Conservation (phyloP, 2,888 invertebrate genomes). For the Idaea straminata region DNA sequence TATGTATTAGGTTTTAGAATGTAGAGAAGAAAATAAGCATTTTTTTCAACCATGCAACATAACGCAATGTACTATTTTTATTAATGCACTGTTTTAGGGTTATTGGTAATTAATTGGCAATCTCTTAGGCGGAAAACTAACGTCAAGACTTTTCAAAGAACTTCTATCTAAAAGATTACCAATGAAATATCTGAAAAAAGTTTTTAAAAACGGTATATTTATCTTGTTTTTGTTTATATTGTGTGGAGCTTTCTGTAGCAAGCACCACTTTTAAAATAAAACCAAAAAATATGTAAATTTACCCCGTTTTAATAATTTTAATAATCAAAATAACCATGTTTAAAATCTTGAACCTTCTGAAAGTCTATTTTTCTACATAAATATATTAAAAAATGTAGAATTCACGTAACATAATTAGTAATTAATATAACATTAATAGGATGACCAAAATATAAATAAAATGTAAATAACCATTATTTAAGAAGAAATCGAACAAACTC, state of each 20-base stretch:
- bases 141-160: too few relatives aligned
- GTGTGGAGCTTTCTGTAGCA: too few relatives aligned
- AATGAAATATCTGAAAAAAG: neutral
- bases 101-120: neutral
- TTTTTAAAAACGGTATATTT: too few relatives aligned
- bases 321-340: too few relatives aligned
- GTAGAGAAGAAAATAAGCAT: neutral
- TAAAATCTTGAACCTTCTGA: neutral
- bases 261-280: too few relatives aligned
- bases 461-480: conserved; percentile 1
- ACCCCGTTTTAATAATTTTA: too few relatives aligned
- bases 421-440: neutral
- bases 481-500: neutral
- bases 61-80: neutral
- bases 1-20: neutral
- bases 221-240: too few relatives aligned
- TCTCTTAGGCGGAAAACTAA: neutral
- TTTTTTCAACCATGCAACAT: neutral
- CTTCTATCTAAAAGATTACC: neutral
- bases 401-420: neutral
- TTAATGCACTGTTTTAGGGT: neutral
- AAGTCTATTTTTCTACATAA: neutral
- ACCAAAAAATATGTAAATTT: too few relatives aligned
- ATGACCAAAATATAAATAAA: neutral
- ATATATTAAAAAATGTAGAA: neutral